These are phyloP conservation scores for Labroides dimidiatus DNA, from an alignment of 2,797 vertebrate genomes.

Conservation along the genomic window DNA sequence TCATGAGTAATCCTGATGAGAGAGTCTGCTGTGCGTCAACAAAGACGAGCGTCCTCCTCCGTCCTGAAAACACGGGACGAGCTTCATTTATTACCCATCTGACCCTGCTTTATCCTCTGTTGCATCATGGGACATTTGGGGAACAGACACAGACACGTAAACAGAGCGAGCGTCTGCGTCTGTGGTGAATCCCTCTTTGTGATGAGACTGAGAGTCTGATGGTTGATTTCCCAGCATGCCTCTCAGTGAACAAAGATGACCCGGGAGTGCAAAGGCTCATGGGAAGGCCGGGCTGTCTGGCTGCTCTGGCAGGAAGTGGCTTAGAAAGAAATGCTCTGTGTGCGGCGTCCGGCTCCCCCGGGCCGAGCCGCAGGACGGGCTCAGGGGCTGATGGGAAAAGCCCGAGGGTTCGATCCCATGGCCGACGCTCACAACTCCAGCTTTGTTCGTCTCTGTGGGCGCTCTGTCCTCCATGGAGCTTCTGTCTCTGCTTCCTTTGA, in stretches of 20 bases:
- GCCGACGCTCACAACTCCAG: constrained; percentile 53
- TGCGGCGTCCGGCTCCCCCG: constrained; percentile 18
- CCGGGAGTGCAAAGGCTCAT: constrained; percentile 53
- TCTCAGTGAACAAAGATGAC: constrained; percentile 53
- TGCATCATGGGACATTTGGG: too few relatives aligned
- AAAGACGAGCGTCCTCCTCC: neutral
- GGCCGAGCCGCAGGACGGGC: constrained; percentile 29
- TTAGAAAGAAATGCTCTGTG: constrained; percentile 55
- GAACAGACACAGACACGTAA: neutral
- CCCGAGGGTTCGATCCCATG: constrained; percentile 71
- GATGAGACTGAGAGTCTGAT: constrained; percentile 21
- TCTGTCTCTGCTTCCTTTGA: neutral
- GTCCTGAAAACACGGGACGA: constrained; percentile 3
- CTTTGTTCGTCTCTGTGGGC: constrained; percentile 62
- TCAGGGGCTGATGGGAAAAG: constrained; percentile 64
- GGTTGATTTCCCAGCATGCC: constrained; percentile 52
- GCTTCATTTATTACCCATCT: neutral
- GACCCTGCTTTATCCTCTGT: too few relatives aligned
- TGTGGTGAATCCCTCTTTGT: constrained; percentile 49
- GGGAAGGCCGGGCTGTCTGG: constrained; percentile 36
- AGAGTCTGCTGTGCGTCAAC: constrained; percentile 7
- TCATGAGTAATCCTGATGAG: constrained; percentile 37
- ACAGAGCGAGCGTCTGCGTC: constrained; percentile 27
- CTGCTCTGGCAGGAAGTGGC: constrained; percentile 50
- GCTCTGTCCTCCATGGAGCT: too few relatives aligned